phyloP scores from a whole-genome alignment of 1,140 invertebrate species.

The Leptopilina clavipes region DNA sequence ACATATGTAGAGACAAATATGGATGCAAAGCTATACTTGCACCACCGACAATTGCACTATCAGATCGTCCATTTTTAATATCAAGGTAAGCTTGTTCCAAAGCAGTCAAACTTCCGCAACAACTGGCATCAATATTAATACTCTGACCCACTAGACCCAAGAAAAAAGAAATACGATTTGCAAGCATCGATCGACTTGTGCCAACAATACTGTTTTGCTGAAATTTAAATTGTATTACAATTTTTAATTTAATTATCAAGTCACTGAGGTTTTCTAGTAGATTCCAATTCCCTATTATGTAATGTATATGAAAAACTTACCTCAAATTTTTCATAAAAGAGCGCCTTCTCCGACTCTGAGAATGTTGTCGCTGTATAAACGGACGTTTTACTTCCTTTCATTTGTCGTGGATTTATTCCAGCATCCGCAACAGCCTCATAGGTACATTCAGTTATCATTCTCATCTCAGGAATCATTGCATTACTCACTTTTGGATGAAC shows the following conservation, averaged over 20 bases:
- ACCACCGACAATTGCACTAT: constrained; percentile 76
- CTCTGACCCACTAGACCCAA: constrained; percentile 57
- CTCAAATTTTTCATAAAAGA: constrained; percentile 60
- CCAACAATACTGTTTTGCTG: constrained; percentile 58
- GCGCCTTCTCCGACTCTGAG: constrained; percentile 79
- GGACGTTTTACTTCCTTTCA: constrained; percentile 81
- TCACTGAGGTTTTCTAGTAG: not conserved
- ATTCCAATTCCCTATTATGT: not conserved
- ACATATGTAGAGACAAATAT: constrained; percentile 51
- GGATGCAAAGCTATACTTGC: constrained; percentile 48
- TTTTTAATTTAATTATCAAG: not conserved
- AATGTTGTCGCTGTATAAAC: constrained; percentile 85
- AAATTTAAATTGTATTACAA: constrained; percentile 48
- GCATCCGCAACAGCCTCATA: constrained; percentile 72
- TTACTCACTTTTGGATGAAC: constrained; percentile 74
- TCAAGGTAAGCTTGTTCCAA: constrained; percentile 73
- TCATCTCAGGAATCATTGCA: constrained; percentile 75
- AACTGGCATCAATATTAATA: constrained; percentile 73
- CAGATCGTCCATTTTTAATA: constrained; percentile 76
- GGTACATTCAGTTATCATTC: constrained; percentile 73
- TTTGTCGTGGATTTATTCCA: constrained; percentile 62
- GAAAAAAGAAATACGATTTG: constrained; percentile 56
- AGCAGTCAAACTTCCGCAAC: constrained; percentile 56
- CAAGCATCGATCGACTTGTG: constrained; percentile 51
- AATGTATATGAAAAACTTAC: constrained; percentile 41